Percentiles rank a stretch among this genome's conserved stretches.
These are phyloP conservation scores for Leguminivora glycinivorella DNA, from an alignment of 1,140 invertebrate species.

Conservation along the genomic window DNA sequence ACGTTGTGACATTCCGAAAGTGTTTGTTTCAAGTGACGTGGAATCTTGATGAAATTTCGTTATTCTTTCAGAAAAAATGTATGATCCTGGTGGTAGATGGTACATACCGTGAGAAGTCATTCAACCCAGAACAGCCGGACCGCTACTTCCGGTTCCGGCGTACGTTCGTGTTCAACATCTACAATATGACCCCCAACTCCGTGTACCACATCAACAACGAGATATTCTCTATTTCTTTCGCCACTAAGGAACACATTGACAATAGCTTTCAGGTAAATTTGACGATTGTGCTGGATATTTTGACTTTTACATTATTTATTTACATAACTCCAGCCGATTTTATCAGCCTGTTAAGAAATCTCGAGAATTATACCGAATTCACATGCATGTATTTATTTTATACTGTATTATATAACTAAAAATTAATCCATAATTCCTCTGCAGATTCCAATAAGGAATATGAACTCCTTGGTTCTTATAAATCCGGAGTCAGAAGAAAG, in stretches of 20 bases:
- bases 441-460: constrained; percentile 50
- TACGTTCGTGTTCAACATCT: constrained; percentile 51
- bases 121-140: constrained; percentile 16
- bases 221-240: constrained; percentile 45
- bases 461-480: constrained; percentile 46
- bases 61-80: constrained; percentile 43
- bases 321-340: too few species aligned
- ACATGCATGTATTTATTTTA: too few species aligned
- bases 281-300: background rate
- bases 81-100: constrained; percentile 56
- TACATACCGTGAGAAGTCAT: constrained; percentile 45
- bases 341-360: too few species aligned
- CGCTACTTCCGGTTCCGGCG: constrained; percentile 52
- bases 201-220: constrained; percentile 48
- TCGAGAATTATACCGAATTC: too few species aligned
- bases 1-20: too few species aligned
- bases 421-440: constrained; percentile 31
- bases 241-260: constrained; percentile 43
- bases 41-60: too few species aligned
- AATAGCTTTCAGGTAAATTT: constrained; percentile 52
- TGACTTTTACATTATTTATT: too few species aligned
- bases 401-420: too few species aligned
- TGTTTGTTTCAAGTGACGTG: too few species aligned
- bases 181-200: constrained; percentile 26
- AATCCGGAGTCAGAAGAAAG: constrained; percentile 50